These are phyloP conservation scores for Diaprepes abbreviatus DNA, from an alignment of 2,888 invertebrate species.

Conservation along the genomic window DNA sequence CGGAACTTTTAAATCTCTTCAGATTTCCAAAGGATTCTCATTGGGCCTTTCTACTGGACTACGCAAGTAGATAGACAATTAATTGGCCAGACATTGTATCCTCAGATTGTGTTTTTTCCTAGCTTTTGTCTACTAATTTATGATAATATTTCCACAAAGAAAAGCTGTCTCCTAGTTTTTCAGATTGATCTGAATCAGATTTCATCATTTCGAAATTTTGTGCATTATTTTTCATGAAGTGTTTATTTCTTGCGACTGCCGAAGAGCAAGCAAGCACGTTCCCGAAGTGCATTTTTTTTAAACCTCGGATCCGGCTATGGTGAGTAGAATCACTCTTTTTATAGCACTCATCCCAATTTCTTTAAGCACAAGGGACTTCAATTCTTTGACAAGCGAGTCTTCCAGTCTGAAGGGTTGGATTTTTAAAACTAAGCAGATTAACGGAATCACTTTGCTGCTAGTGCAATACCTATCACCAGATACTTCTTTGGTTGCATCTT, in stretches of 20 bases:
- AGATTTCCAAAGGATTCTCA: conserved; percentile 14
- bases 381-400: neutral
- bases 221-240: neutral
- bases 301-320: conserved; percentile 13
- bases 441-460: neutral
- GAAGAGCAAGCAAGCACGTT: neutral
- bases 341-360: conserved; percentile 8
- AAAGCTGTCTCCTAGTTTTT: neutral
- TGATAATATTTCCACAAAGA: conserved; percentile 7
- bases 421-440: neutral
- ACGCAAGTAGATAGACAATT: conserved; percentile 9
- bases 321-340: neutral
- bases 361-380: neutral
- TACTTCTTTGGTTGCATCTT: neutral
- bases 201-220: neutral
- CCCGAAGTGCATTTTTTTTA: conserved; percentile 17
- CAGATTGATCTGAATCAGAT: conserved; percentile 20
- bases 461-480: neutral
- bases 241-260: conserved; percentile 1
- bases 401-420: neutral
- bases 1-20: neutral
- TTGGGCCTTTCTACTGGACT: conserved; percentile 11
- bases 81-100: neutral
- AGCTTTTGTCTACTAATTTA: conserved; percentile 5
- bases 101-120: neutral